A percentile compares a stretch with the other conserved stretches of the same genome.
Conservation (phyloP, 2,888 invertebrate species). For the Papilio elwesi region DNA sequence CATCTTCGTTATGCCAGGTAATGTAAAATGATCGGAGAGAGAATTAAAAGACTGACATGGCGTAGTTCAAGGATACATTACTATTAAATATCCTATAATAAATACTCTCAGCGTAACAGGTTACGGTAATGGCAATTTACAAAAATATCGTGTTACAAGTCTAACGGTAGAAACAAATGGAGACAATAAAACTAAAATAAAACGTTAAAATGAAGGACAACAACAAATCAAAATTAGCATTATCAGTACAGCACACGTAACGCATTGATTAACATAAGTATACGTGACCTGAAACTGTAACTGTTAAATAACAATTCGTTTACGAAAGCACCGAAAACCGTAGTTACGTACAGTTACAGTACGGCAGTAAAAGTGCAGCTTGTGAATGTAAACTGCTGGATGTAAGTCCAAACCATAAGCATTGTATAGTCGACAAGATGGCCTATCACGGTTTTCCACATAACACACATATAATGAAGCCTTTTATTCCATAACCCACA, state of each 20-base stretch:
- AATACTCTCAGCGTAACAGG: conserved; percentile 19
- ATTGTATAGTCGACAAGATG: no score
- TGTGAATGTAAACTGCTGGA: neutral
- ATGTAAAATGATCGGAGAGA: no score
- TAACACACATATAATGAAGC: no score
- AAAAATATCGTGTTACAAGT: conserved; percentile 14
- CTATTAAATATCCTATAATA: neutral
- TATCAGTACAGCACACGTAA: conserved; percentile 65
- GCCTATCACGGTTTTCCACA: no score
- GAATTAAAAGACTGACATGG: no score
- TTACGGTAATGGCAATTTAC: conserved; percentile 25
- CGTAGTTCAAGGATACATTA: neutral
- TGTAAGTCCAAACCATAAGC: no score
- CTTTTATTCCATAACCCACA: no score
- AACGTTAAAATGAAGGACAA: conserved; percentile 10
- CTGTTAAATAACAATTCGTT: conserved; percentile 26
- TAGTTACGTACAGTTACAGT: conserved; percentile 32
- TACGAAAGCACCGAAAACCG: conserved; percentile 45
- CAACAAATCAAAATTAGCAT: conserved; percentile 46
- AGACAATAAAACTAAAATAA: conserved; percentile 35
- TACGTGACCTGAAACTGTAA: conserved; percentile 64
- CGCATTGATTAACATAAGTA: conserved; percentile 63
- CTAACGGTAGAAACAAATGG: conserved; percentile 31
- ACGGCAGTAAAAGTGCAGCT: neutral
- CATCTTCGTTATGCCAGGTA: no score